Evolutionary conservation across 2,888 invertebrate species (phyloP).

Genomic region (Cephus pulcher): DNA sequence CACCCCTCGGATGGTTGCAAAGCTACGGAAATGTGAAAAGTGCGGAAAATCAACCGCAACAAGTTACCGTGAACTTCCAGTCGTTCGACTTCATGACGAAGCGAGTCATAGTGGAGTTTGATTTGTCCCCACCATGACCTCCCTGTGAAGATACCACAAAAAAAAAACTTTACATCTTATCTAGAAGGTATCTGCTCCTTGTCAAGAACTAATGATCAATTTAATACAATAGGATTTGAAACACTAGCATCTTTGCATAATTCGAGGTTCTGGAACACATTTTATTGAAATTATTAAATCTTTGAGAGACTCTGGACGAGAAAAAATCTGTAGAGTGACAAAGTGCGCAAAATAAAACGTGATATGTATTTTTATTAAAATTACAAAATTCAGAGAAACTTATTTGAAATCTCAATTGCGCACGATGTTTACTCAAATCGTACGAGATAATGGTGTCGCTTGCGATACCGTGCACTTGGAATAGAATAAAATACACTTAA

Average conservation of each 20-base stretch:
- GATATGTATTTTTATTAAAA: not conserved
- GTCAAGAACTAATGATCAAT: conserved; percentile 4
- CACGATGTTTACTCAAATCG: not conserved
- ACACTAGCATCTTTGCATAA: not conserved
- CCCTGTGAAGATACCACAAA: conserved; percentile 65
- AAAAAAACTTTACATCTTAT: conserved; percentile 35
- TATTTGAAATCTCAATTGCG: not conserved
- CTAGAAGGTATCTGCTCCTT: conserved; percentile 12
- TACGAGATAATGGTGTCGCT: not conserved
- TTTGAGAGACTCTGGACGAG: not conserved
- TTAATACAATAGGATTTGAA: not conserved
- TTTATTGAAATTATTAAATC: not conserved
- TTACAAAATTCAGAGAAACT: not conserved
- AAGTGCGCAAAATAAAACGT: not conserved
- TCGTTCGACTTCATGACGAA: conserved; percentile 72
- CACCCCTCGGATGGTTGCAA: conserved; percentile 34
- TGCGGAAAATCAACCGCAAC: conserved; percentile 52
- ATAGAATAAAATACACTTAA: not conserved
- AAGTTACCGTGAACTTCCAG: conserved; percentile 78
- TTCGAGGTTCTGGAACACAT: not conserved
- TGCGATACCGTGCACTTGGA: not conserved
- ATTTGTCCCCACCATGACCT: conserved; percentile 68
- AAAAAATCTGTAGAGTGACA: not conserved
- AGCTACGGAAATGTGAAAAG: conserved; percentile 45
- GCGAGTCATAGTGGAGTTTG: conserved; percentile 68